Evolutionary conservation across 2,113 vertebrate species (phyloP).

Genomic region (Trichechus manatus): DNA sequence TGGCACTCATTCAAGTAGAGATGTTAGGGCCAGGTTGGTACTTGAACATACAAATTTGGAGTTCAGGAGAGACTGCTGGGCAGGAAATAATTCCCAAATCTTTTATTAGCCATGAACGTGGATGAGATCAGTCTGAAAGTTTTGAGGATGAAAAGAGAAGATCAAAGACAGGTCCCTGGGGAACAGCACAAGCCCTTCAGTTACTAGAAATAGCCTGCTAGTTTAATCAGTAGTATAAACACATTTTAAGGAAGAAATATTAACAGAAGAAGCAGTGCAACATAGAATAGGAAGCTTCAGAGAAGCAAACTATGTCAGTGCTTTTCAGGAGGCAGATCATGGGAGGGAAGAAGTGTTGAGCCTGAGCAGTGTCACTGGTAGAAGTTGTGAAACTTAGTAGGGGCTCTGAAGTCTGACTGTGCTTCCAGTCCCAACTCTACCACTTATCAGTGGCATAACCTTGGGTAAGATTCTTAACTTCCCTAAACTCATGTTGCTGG

Average conservation of each 20-base stretch:
- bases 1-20: background rate
- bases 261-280: background rate
- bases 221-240: background rate
- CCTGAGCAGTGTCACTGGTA: background rate
- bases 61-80: background rate
- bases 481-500: background rate
- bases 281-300: background rate
- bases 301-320: too few relatives aligned
- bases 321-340: background rate
- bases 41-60: background rate
- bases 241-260: background rate
- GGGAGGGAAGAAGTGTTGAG: background rate
- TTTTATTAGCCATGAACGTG: background rate
- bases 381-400: background rate
- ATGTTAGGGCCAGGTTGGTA: background rate
- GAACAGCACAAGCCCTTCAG: background rate
- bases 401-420: background rate
- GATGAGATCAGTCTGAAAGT: background rate
- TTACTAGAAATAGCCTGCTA: background rate
- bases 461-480: slow-evolving; percentile 25
- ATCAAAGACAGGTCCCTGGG: background rate
- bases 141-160: background rate
- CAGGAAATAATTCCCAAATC: background rate
- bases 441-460: background rate
- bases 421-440: background rate